Base-by-base conservation (phyloP, 2,113 vertebrate species). In the Rhinolophus sinicus region DNA sequence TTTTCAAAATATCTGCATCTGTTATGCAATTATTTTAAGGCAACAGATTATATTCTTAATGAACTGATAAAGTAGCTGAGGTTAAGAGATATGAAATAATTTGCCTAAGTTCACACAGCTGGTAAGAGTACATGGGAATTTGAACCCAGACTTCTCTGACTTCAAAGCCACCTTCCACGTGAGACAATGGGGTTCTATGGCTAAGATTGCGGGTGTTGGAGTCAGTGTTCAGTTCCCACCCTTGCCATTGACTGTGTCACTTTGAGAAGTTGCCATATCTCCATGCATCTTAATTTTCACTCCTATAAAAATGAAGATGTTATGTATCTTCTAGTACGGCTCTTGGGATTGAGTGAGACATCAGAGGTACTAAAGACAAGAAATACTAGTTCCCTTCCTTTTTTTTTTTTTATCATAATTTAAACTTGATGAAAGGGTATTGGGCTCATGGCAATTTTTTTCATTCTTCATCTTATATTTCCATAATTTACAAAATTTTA, bases 11-110 rank as follows among this genome's bases (percentile, higher is more conserved):
- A 44, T 75, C 40, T 73, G 14, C 8, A 24, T 67, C 73, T 72
- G 24, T 65, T 50, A 44, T 9, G 24, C 77, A 83, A 75, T 87
- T 75, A 78, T 88, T 77, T 67, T 81, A 85, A 80, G 52, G 35
- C 35, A 80, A 47, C 8, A 56, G 21, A 82, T 18, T 77, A 13
- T 70, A 50, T 78, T 24, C 19, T 73, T 67, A 60, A 60, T 88
- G 52, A 77, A 80, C 18, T 75, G 15, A 87, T 50, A 77, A 58
- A 60, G 26, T 33, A 76, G 30, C 28, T 60, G 13, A 95, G 28
- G 30, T 28, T 62, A 76, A 69, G 35, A 52, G 24, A 93, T 70
- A 35, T 80, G 16, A 72, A 94, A 28, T 77, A 81, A 47, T 21
- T 91, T 86, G 1, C 52, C 28, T 11, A 47, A 15, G 22, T 81